phyloP scores from a whole-genome alignment of 23 tunicate genomes.

The Styela clava region DNA sequence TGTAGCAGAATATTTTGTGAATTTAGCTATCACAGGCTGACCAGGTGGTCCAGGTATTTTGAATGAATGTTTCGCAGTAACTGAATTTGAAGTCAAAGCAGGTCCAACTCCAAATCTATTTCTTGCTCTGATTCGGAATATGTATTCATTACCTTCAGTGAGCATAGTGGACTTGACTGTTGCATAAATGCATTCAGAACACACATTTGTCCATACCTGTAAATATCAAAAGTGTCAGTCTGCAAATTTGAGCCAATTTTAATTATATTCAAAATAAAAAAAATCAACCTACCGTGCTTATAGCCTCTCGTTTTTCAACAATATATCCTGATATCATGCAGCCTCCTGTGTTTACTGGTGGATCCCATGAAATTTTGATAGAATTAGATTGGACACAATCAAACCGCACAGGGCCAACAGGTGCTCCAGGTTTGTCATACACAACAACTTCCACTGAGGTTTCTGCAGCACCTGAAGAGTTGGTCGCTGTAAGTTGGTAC shows the following conservation, averaged over 20 bases:
- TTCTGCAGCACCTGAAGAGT: constrained; percentile 35
- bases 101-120: constrained; percentile 87
- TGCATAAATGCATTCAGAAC: constrained; percentile 65
- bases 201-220: constrained; percentile 79
- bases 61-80: constrained; percentile 73
- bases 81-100: constrained; percentile 57
- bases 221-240: neutral
- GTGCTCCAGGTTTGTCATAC: constrained; percentile 90
- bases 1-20: constrained; percentile 61
- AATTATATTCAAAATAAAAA: neutral
- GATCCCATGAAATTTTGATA: constrained; percentile 64
- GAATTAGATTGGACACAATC: constrained; percentile 63
- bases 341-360: constrained; percentile 62
- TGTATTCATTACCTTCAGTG: constrained; percentile 63
- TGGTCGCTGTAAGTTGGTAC: constrained; percentile 49
- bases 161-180: constrained; percentile 67
- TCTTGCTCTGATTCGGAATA: constrained; percentile 88
- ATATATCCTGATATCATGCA: constrained; percentile 68
- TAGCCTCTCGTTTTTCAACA: constrained; percentile 92
- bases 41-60: constrained; percentile 84
- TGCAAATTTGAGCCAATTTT: too few relatives aligned
- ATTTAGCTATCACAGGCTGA: constrained; percentile 47
- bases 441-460: constrained; percentile 70
- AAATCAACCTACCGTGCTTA: constrained; percentile 45
- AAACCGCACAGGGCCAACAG: constrained; percentile 70